Percentiles rank a stretch among this genome's conserved stretches.
phyloP scores from a whole-genome alignment of 2,888 invertebrate species.

The Tenthredo notha region DNA sequence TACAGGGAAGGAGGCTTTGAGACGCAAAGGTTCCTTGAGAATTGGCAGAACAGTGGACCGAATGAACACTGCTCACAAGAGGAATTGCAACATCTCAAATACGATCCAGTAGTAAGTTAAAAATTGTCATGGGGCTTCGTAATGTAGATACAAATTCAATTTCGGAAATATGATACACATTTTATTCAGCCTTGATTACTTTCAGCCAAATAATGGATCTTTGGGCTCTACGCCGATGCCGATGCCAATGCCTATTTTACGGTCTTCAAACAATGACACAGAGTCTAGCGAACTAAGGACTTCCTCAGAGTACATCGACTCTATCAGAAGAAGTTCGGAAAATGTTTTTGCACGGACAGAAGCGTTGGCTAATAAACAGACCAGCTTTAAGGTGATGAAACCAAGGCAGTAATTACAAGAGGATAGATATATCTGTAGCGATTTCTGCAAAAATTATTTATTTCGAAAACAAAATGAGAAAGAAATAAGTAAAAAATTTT shows the following conservation, averaged over 20 bases:
- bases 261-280: constrained; percentile 53
- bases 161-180: constrained; percentile 9
- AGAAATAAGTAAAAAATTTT: background rate
- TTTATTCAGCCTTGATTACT: constrained; percentile 25
- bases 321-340: constrained; percentile 75
- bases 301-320: constrained; percentile 74
- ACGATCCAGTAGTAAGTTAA: constrained; percentile 58
- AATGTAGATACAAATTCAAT: constrained; percentile 40
- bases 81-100: constrained; percentile 52
- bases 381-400: constrained; percentile 77
- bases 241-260: background rate
- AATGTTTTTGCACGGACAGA: constrained; percentile 76
- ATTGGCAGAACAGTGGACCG: constrained; percentile 49
- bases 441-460: background rate
- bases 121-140: background rate
- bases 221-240: background rate
- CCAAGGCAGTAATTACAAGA: constrained; percentile 71
- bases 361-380: constrained; percentile 75
- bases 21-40: constrained; percentile 56
- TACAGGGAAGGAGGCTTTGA: constrained; percentile 59
- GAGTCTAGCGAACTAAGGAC: constrained; percentile 69
- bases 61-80: constrained; percentile 56
- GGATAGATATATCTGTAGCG: background rate
- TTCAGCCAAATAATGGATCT: constrained; percentile 44
- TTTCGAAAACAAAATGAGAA: background rate